These are phyloP conservation scores for Cotesia vestalis DNA, from an alignment of 1,140 invertebrate species.

Conservation along the genomic window DNA sequence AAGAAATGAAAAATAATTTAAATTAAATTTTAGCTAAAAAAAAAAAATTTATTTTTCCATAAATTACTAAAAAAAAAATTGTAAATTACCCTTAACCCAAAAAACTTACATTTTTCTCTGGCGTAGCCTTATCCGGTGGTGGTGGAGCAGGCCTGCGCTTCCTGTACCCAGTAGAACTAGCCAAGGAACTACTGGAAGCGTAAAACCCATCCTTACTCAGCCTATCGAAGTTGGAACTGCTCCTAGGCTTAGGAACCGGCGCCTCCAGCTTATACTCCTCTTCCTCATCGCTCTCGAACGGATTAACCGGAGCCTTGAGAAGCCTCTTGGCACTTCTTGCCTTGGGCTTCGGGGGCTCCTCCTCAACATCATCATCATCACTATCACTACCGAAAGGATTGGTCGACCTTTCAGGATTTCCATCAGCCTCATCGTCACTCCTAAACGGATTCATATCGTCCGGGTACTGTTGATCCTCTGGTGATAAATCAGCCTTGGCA, in stretches of 20 bases:
- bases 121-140: conserved; percentile 66
- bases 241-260: conserved; percentile 70
- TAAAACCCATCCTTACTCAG: conserved; percentile 48
- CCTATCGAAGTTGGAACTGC: conserved; percentile 53
- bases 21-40: no score
- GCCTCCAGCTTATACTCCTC: conserved; percentile 41
- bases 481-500: background rate
- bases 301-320: conserved; percentile 69
- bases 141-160: conserved; percentile 78
- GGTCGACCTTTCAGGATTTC: conserved; percentile 58
- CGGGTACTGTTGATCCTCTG: conserved; percentile 69
- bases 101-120: conserved; percentile 37
- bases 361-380: conserved; percentile 65
- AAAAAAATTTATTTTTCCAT: no score
- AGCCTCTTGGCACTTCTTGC: conserved; percentile 54
- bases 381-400: conserved; percentile 81
- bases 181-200: conserved; percentile 57
- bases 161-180: conserved; percentile 58
- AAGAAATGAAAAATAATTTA: no score
- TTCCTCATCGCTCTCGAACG: conserved; percentile 75
- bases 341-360: conserved; percentile 45
- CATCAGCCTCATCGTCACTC: conserved; percentile 70
- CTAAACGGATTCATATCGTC: conserved; percentile 82
- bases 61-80: no score
- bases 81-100: no score